A percentile compares a stretch with the other conserved stretches of the same genome.
Evolutionary conservation across 2,113 vertebrate genomes (phyloP).

Genomic region (Ciconia boyciana): DNA sequence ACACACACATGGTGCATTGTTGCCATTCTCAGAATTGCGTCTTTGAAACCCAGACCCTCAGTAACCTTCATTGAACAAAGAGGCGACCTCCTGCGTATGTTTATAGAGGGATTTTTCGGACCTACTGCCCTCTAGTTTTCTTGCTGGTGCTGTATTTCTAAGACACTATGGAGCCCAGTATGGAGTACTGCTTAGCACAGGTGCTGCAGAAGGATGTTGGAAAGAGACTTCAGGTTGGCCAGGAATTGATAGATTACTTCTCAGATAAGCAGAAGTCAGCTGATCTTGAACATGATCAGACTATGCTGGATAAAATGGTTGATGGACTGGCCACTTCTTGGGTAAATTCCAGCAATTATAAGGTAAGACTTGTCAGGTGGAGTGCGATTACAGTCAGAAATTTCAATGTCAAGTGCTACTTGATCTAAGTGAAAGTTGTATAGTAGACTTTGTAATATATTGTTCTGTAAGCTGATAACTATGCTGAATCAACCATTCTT

Average conservation of each 20-base stretch:
- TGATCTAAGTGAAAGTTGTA: not conserved
- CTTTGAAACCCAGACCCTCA: conserved; percentile 80
- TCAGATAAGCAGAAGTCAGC: conserved; percentile 90
- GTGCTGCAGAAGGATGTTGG: conserved; percentile 97
- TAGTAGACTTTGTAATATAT: not conserved
- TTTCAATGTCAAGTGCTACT: not conserved
- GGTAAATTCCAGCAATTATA: conserved; percentile 99
- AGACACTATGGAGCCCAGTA: conserved; percentile 86
- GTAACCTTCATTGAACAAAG: conserved; percentile 78
- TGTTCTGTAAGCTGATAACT: not conserved
- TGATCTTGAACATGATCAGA: conserved; percentile 96
- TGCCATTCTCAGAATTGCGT: conserved; percentile 90
- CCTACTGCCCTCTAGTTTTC: conserved; percentile 71
- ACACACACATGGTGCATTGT: conserved; percentile 98
- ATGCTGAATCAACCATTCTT: not conserved
- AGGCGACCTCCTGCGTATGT: conserved; percentile 65
- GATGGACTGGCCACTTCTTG: conserved; percentile 94
- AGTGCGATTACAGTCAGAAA: not conserved
- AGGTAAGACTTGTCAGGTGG: conserved; percentile 78
- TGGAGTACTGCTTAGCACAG: conserved; percentile 92
- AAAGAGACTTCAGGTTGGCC: conserved; percentile 92
- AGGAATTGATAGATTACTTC: conserved; percentile 94
- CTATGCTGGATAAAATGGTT: conserved; percentile 94
- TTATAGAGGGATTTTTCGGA: conserved; percentile 63
- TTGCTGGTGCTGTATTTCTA: conserved; percentile 64